Percentiles rank a stretch among this genome's conserved stretches.
Conservation (phyloP, 2,113 vertebrate species). For the Apteryx owenii region DNA sequence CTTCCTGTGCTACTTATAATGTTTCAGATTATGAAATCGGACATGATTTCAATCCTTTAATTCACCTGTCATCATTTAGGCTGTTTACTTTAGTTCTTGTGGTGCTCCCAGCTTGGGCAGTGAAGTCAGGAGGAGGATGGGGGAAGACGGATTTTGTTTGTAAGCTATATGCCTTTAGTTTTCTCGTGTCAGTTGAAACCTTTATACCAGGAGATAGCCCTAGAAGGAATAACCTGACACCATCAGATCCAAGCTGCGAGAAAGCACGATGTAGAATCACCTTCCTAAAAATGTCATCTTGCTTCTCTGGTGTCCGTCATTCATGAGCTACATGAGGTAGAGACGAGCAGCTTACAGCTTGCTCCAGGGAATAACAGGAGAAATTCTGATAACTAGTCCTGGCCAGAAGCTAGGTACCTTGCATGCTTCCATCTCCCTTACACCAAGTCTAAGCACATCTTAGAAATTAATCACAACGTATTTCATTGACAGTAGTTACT, state of each 20-base stretch:
- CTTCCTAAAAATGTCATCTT: background rate
- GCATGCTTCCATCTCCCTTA: background rate
- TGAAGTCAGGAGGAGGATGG: background rate
- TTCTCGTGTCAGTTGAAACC: background rate
- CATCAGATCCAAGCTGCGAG: background rate
- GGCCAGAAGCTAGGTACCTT: background rate
- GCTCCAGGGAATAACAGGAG: background rate
- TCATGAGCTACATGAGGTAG: background rate
- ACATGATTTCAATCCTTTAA: constrained; percentile 46
- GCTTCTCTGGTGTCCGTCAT: background rate
- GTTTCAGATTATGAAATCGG: constrained; percentile 9
- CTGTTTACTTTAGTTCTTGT: constrained; percentile 28
- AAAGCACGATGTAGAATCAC: background rate
- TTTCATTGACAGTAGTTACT: background rate
- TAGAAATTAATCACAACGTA: background rate
- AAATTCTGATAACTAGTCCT: background rate
- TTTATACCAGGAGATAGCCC: background rate
- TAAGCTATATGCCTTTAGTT: background rate
- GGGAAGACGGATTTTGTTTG: background rate
- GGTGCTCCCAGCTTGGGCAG: background rate
- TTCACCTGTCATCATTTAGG: constrained; percentile 34
- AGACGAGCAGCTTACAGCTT: background rate
- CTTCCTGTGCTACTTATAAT: constrained; percentile 37
- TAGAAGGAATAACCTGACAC: background rate
- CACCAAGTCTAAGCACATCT: background rate